A percentile compares a stretch with the other conserved stretches of the same genome.
phyloP scores from a whole-genome alignment of 2,797 vertebrate genomes.

The Sebastolobus altivelis region DNA sequence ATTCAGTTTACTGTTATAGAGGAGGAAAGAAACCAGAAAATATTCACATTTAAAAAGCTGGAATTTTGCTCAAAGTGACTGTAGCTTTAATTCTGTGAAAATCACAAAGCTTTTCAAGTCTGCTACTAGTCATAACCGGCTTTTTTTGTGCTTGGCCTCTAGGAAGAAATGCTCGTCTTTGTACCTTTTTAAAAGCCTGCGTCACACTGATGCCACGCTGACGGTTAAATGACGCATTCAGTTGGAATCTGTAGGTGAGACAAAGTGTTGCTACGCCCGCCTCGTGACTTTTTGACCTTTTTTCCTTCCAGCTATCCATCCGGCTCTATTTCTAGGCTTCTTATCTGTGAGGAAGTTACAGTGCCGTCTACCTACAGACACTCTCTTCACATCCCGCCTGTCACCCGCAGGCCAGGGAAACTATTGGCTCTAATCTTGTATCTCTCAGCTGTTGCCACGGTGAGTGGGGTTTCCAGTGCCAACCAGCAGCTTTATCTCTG shows the following conservation, averaged over 20 bases:
- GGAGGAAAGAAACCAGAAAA: too few relatives aligned
- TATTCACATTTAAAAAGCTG: too few relatives aligned
- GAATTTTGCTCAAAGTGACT: not conserved
- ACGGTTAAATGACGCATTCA: not conserved
- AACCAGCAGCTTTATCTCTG: constrained; percentile 77
- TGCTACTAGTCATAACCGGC: constrained; percentile 4
- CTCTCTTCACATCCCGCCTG: constrained; percentile 49
- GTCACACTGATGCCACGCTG: not conserved
- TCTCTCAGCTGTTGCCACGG: constrained; percentile 73
- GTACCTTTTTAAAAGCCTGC: not conserved
- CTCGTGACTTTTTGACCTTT: constrained; percentile 15
- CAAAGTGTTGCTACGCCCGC: constrained; percentile 19
- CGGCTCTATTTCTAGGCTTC: constrained; percentile 36
- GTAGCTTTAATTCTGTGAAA: constrained; percentile 13
- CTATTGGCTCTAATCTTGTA: constrained; percentile 79
- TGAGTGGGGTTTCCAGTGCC: constrained; percentile 64
- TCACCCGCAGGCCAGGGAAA: constrained; percentile 64
- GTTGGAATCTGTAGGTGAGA: constrained; percentile 23
- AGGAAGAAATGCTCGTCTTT: constrained; percentile 11
- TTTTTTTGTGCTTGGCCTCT: constrained; percentile 8
- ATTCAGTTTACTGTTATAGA: too few relatives aligned
- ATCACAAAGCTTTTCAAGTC: not conserved
- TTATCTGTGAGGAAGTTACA: constrained; percentile 60
- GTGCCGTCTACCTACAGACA: constrained; percentile 29
- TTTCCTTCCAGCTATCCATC: constrained; percentile 29